Evolutionary conservation across 2,888 invertebrate genomes (phyloP).

Genomic region (Apodemia mormo): DNA sequence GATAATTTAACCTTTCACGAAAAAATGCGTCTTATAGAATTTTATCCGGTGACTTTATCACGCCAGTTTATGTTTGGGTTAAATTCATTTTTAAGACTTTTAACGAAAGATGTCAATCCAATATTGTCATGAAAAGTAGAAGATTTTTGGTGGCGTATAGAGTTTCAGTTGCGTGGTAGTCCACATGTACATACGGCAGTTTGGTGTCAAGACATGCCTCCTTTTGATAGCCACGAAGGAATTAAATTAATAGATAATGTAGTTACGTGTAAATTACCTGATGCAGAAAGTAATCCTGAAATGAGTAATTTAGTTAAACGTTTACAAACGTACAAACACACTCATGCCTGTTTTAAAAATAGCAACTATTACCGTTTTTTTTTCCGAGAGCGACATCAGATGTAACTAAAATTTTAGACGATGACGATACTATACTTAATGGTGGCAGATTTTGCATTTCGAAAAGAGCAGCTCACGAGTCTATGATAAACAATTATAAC

Average conservation of each 20-base stretch:
- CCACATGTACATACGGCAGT: constrained; percentile 48
- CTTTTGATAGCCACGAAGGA: constrained; percentile 36
- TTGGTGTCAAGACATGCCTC: constrained; percentile 40
- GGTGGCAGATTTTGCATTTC: constrained; percentile 32
- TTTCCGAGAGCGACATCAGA: constrained; percentile 39
- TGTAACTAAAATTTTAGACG: constrained; percentile 38
- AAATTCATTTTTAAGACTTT: not conserved
- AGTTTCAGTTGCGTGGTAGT: constrained; percentile 50
- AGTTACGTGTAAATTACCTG: constrained; percentile 40
- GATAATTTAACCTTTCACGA: not conserved
- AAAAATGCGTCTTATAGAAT: not conserved
- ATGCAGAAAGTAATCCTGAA: constrained; percentile 18
- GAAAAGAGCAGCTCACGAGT: constrained; percentile 32
- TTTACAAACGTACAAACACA: constrained; percentile 41
- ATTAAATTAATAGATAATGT: constrained; percentile 37
- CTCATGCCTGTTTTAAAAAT: constrained; percentile 39
- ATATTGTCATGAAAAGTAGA: constrained; percentile 17
- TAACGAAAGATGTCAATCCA: not conserved
- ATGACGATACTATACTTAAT: constrained; percentile 38
- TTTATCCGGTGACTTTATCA: constrained; percentile 16
- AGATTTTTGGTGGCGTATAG: constrained; percentile 45
- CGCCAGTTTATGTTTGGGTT: constrained; percentile 18
- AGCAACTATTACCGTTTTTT: constrained; percentile 35
- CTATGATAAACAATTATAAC: constrained; percentile 46
- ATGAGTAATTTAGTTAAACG: constrained; percentile 28